Conservation (phyloP, 35 echinoderm and acorn worm genomes). For the Holothuria glaberrima region DNA sequence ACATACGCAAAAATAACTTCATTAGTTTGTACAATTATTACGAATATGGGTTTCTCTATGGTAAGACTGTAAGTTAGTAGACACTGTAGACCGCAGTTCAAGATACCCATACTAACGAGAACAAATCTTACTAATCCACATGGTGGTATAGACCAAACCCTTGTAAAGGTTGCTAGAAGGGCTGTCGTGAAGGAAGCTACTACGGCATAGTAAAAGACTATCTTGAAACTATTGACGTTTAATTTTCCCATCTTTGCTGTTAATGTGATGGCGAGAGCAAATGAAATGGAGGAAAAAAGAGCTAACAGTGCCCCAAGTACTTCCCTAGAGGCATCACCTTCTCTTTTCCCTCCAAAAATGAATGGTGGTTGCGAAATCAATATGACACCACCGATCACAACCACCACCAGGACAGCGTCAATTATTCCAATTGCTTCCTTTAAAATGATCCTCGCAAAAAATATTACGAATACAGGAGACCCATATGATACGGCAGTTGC, state of each 20-base stretch:
- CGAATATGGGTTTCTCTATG: neutral
- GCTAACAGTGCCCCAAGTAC: neutral
- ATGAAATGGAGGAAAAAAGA: neutral
- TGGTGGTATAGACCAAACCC: neutral
- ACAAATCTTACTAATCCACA: conserved; percentile 19
- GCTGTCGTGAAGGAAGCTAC: neutral
- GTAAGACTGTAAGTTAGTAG: neutral
- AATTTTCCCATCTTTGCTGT: neutral
- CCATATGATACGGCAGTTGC: neutral
- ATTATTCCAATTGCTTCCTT: conserved; percentile 26
- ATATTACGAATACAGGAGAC: neutral
- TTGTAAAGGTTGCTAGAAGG: neutral
- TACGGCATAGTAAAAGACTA: neutral
- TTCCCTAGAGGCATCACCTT: neutral
- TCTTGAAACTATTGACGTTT: neutral
- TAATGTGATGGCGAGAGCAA: neutral
- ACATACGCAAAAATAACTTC: conserved; percentile 20
- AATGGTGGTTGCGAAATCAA: conserved; percentile 15
- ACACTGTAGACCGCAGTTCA: neutral
- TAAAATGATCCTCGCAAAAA: conserved; percentile 18
- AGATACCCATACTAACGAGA: neutral
- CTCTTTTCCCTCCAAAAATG: neutral
- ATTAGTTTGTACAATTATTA: conserved; percentile 2
- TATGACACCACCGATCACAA: conserved; percentile 2
- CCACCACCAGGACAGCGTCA: neutral